Evolutionary conservation across 1,140 invertebrate genomes (phyloP), one percentile per base, ranked within the genome.

Genomic region (Papilio dardanus): DNA sequence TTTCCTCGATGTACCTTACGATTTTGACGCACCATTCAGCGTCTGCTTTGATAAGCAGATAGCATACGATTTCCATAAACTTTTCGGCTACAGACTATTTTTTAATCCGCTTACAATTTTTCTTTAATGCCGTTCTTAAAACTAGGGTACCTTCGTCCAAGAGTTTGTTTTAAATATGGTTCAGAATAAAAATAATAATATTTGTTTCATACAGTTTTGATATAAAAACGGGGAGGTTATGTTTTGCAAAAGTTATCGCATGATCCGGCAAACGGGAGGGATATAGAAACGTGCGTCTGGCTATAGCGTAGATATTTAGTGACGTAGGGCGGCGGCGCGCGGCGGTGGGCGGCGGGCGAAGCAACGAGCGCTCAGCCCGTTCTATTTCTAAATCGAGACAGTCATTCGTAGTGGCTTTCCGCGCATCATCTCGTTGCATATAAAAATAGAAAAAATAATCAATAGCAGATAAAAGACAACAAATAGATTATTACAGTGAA

Each of bases 361-460:
- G 84, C 83, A 77, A 81, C 81, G 83, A 74, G 76, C 79, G 82
- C 85, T 83, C 87, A 91, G 91, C 90, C 88, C 85, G 89, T 88
- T 90, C 91, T 93, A 92, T 91, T 92, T 93, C 92, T 93, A 93
- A 92, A 88, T 93, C 82, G 87, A 93, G 90, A 92, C 90, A 92
- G 89, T 93, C 90, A 87, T 86, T 88, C 88, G 87, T 84, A 78
- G 86, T 86, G 84, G 87, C 87, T 88, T 88, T 90, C 88, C 88
- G 91, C 79, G 89, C 88, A 88, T 86, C 85, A 87, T 85, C 88
- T 89, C 83, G 80, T 88, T 80, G 87, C 88, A 50, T 58, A 73
- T 58, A 54, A 33, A 74, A 58, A 67, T 40, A 76, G 54, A 76
- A 76, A 78, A 76, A 75, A 50, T 71, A 76, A 74, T 76, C 37